Conservation (phyloP, 2,888 invertebrate genomes). For the Clivina fossor region DNA sequence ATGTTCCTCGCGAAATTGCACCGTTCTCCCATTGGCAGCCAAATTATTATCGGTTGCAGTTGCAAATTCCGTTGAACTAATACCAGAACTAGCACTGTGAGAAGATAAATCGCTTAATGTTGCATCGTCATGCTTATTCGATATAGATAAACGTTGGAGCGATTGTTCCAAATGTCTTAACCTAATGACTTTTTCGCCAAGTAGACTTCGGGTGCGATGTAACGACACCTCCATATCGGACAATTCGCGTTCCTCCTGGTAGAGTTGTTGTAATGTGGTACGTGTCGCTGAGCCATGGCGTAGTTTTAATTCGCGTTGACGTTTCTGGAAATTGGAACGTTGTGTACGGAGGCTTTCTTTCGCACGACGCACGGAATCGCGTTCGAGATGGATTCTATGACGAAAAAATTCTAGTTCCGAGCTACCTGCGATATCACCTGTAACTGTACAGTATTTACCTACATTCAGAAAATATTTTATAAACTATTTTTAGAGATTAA, state of each 20-base stretch:
- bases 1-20: constrained; percentile 51
- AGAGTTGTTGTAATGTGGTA: constrained; percentile 58
- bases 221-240: constrained; percentile 83
- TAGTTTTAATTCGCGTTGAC: constrained; percentile 58
- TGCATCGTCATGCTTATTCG: constrained; percentile 56
- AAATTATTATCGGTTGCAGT: constrained; percentile 54
- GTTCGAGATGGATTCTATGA: constrained; percentile 76
- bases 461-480: neutral
- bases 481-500: too few relatives aligned
- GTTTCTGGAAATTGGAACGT: constrained; percentile 66
- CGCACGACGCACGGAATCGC: constrained; percentile 82
- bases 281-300: constrained; percentile 55
- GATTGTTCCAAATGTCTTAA: constrained; percentile 79
- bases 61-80: constrained; percentile 68
- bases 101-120: constrained; percentile 69
- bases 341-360: constrained; percentile 72
- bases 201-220: constrained; percentile 75
- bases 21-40: constrained; percentile 43
- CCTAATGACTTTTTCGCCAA: constrained; percentile 82
- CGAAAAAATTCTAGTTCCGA: constrained; percentile 82
- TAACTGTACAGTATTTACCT: constrained; percentile 44
- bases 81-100: constrained; percentile 62
- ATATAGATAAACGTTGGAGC: constrained; percentile 63
- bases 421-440: constrained; percentile 53
- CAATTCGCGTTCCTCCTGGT: constrained; percentile 78